A percentile compares a stretch with the other conserved stretches of the same genome.
Conservation (phyloP, 2,113 vertebrate species). For the Tiliqua scincoides region DNA sequence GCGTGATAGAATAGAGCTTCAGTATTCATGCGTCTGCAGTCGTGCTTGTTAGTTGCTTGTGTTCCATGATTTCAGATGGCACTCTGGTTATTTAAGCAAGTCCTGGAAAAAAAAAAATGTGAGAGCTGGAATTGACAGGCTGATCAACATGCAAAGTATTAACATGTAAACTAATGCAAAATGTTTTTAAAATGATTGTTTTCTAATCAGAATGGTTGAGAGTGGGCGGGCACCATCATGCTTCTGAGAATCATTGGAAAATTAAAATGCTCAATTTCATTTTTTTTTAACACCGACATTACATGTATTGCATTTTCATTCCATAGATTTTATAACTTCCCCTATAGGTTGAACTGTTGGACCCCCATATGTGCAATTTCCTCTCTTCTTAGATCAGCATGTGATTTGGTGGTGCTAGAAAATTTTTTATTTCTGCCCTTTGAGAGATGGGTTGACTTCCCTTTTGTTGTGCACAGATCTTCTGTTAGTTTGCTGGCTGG, state of each 20-base stretch:
- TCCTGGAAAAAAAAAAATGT: too few relatives aligned
- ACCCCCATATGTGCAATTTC: too few relatives aligned
- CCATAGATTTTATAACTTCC: background rate
- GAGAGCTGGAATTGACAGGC: background rate
- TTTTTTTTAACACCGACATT: background rate
- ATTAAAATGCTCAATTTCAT: background rate
- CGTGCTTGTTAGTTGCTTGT: background rate
- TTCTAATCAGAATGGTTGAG: background rate
- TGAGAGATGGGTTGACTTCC: too few relatives aligned
- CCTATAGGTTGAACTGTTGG: too few relatives aligned
- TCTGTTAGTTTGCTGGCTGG: too few relatives aligned
- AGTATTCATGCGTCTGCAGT: background rate
- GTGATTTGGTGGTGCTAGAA: too few relatives aligned
- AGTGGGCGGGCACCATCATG: too few relatives aligned
- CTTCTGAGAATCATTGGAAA: background rate
- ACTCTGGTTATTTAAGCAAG: background rate
- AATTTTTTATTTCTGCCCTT: too few relatives aligned
- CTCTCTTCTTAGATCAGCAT: too few relatives aligned
- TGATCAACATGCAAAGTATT: background rate
- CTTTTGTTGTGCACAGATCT: too few relatives aligned
- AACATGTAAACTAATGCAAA: background rate
- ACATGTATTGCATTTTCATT: background rate
- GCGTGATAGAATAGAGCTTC: background rate
- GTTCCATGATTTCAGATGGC: background rate
- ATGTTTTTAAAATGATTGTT: background rate